Conservation (phyloP, 2,888 invertebrate species). For the Chaetogeoica ovagalla region DNA sequence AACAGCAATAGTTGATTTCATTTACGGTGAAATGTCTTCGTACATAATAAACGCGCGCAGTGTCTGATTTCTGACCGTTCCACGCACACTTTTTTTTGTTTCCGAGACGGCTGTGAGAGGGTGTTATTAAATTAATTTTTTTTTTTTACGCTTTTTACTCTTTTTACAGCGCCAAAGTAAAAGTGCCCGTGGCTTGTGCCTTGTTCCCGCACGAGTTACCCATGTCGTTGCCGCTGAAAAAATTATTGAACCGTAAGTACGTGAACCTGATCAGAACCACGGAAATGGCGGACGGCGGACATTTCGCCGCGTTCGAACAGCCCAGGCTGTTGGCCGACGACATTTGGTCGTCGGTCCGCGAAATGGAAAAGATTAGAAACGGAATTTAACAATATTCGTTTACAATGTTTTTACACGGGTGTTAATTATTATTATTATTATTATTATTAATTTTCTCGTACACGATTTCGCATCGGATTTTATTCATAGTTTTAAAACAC, state of each 20-base stretch:
- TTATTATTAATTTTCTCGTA: slow-evolving; percentile 2
- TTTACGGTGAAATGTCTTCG: too few species aligned
- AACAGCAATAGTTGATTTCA: too few species aligned
- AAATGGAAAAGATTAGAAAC: slow-evolving; percentile 58
- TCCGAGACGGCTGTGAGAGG: not conserved
- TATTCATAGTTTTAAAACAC: not conserved
- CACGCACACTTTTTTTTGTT: too few species aligned
- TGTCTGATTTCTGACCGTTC: too few species aligned
- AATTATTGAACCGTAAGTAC: slow-evolving; percentile 66
- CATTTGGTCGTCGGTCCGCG: slow-evolving; percentile 67
- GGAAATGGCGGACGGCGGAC: slow-evolving; percentile 73
- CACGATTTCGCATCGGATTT: not conserved
- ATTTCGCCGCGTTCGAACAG: slow-evolving; percentile 82
- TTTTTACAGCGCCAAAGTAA: slow-evolving; percentile 67
- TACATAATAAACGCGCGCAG: too few species aligned
- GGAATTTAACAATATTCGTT: not conserved
- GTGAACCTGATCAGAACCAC: slow-evolving; percentile 71
- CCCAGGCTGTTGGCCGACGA: slow-evolving; percentile 74
- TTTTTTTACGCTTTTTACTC: not conserved
- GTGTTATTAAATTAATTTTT: not conserved
- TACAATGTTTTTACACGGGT: too few species aligned
- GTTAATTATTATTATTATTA: not conserved
- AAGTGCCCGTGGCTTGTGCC: slow-evolving; percentile 75
- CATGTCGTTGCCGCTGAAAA: slow-evolving; percentile 64
- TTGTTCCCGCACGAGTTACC: slow-evolving; percentile 73